A percentile compares a stretch with the other conserved stretches of the same genome.
Evolutionary conservation across 2,113 vertebrate genomes (phyloP).

Genomic region (Daphoenositta chrysoptera): DNA sequence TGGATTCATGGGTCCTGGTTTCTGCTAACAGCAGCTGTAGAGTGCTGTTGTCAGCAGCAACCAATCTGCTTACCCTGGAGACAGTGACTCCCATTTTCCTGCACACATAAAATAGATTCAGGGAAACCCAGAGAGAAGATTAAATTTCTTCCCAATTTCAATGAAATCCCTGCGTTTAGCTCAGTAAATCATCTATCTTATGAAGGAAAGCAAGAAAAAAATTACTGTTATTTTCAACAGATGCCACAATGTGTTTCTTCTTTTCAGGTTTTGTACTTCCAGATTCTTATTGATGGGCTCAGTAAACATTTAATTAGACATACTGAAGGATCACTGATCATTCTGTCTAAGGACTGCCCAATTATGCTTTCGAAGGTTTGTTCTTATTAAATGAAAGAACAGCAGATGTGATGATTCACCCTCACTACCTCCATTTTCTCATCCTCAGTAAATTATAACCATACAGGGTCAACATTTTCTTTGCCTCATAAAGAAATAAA

Average conservation of each 20-base stretch:
- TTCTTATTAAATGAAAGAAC: not conserved
- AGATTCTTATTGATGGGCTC: conserved; percentile 6
- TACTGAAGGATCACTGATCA: not conserved
- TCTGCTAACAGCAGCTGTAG: conserved; percentile 10
- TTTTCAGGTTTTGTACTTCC: not conserved
- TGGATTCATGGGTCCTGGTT: not conserved
- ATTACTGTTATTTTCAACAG: not conserved
- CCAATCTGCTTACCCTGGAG: conserved; percentile 20
- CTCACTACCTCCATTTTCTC: conserved; percentile 16
- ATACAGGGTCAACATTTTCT: not conserved
- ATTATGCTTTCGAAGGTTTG: conserved; percentile 14
- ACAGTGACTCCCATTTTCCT: conserved; percentile 3
- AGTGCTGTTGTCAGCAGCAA: conserved; percentile 51
- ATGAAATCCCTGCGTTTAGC: not conserved
- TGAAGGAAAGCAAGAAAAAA: not conserved
- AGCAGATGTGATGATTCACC: conserved; percentile 18
- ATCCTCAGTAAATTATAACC: not conserved
- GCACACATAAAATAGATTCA: not conserved
- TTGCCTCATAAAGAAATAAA: not conserved
- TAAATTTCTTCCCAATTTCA: not conserved
- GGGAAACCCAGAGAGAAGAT: not conserved
- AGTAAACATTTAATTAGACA: conserved; percentile 9
- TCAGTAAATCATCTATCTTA: not conserved
- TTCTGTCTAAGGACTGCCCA: not conserved
- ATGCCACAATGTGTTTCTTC: not conserved